Percentiles rank a stretch among this genome's conserved stretches.
Evolutionary conservation across 2,888 invertebrate genomes (phyloP).

Genomic region (Electrophaes corylata): DNA sequence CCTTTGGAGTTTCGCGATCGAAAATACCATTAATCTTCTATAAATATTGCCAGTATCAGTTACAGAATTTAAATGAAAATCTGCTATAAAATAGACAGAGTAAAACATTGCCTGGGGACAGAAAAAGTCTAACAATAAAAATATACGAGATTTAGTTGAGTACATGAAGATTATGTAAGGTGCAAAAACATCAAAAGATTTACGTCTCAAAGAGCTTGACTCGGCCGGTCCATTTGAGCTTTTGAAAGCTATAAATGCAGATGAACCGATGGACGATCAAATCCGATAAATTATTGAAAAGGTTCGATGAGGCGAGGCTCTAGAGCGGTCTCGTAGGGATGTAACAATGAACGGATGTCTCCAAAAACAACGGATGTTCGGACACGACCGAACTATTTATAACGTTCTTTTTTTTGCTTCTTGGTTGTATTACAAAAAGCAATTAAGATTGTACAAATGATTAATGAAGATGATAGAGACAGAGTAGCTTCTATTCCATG

Average conservation of each 20-base stretch:
- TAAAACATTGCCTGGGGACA: too few species aligned
- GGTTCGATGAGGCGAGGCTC: slow-evolving; percentile 35
- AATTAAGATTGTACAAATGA: too few species aligned
- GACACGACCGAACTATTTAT: not conserved
- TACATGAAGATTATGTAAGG: not conserved
- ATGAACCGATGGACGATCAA: slow-evolving; percentile 43
- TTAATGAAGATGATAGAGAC: too few species aligned
- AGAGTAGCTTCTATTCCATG: too few species aligned
- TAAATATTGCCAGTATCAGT: not conserved
- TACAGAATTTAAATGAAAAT: not conserved
- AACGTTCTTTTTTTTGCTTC: not conserved
- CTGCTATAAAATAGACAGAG: not conserved
- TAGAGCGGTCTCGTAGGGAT: slow-evolving; percentile 2
- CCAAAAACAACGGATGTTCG: not conserved
- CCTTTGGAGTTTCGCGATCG: slow-evolving; percentile 25
- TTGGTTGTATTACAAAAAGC: not conserved
- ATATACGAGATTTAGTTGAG: not conserved
- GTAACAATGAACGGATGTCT: slow-evolving; percentile 10
- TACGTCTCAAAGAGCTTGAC: slow-evolving; percentile 10
- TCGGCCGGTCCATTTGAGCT: slow-evolving; percentile 19
- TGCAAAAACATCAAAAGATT: slow-evolving; percentile 18
- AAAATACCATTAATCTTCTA: slow-evolving; percentile 34
- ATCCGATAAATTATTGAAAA: slow-evolving; percentile 55
- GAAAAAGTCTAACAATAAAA: not conserved
- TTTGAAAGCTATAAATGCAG: slow-evolving; percentile 36